Conservation (phyloP, 1,140 invertebrate genomes). For the Drosophila kanapiae region DNA sequence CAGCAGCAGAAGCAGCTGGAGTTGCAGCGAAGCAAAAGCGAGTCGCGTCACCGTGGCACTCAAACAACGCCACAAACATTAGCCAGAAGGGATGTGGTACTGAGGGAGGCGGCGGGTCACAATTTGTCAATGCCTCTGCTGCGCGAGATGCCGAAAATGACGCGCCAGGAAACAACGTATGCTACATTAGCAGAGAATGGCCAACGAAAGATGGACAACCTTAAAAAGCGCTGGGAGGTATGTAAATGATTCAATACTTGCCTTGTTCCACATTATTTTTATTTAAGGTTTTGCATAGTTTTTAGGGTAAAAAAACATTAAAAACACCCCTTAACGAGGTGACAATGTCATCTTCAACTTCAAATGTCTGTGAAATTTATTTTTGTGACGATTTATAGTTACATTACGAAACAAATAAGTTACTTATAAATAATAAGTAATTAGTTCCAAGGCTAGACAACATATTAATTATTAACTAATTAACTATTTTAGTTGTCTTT, state of each 20-base stretch:
- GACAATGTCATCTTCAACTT: too few relatives aligned
- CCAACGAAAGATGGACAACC: slow-evolving; percentile 61
- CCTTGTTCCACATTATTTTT: neutral
- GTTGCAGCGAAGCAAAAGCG: slow-evolving; percentile 65
- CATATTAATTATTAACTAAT: neutral
- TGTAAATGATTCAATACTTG: neutral
- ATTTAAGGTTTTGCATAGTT: neutral
- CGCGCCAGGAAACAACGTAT: slow-evolving; percentile 62
- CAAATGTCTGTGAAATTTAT: too few relatives aligned
- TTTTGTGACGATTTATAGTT: too few relatives aligned
- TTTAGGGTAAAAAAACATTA: too few relatives aligned
- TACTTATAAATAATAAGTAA: too few relatives aligned
- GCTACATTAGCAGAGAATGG: slow-evolving; percentile 20
- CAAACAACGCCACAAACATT: slow-evolving; percentile 65
- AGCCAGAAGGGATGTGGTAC: slow-evolving; percentile 67
- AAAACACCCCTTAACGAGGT: too few relatives aligned
- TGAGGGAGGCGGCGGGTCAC: slow-evolving; percentile 61
- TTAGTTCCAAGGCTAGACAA: too few relatives aligned
- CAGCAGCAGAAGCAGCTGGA: slow-evolving; percentile 40
- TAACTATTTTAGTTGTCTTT: too few relatives aligned
- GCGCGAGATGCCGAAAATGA: slow-evolving; percentile 83
- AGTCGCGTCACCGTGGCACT: slow-evolving; percentile 69
- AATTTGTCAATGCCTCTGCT: slow-evolving; percentile 82
- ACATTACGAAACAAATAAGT: too few relatives aligned
- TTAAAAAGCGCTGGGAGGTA: slow-evolving; percentile 78